These are phyloP conservation scores for Alsophila aescularia DNA, from an alignment of 2,888 invertebrate species.

Conservation along the genomic window DNA sequence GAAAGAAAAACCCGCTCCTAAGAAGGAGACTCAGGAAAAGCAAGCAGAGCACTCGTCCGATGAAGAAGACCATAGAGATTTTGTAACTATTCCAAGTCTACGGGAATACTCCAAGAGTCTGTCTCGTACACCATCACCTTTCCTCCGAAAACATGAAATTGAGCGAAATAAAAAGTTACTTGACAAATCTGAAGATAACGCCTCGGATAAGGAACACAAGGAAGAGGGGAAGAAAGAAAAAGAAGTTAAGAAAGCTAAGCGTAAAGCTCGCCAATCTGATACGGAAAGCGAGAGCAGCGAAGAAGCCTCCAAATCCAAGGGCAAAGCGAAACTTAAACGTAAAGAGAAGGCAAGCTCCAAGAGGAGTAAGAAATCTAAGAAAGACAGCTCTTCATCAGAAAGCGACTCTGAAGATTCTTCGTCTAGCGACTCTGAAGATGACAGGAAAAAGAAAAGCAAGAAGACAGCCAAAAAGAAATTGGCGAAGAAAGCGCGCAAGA, in stretches of 20 bases:
- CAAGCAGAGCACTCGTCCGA: slow-evolving; percentile 66
- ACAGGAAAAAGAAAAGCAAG: slow-evolving; percentile 80
- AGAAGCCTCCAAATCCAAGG: slow-evolving; percentile 71
- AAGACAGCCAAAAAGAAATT: slow-evolving; percentile 75
- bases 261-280: slow-evolving; percentile 80
- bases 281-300: slow-evolving; percentile 79
- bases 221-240: slow-evolving; percentile 56
- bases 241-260: slow-evolving; percentile 74
- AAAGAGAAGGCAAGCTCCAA: slow-evolving; percentile 85
- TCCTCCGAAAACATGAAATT: slow-evolving; percentile 88
- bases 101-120: slow-evolving; percentile 89
- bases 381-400: slow-evolving; percentile 78
- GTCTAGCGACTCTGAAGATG: slow-evolving; percentile 79
- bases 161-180: slow-evolving; percentile 72
- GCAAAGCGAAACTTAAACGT: slow-evolving; percentile 74
- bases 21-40: slow-evolving; percentile 60
- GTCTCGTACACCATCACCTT: slow-evolving; percentile 94
- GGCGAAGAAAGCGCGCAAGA: slow-evolving; percentile 77
- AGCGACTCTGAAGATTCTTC: slow-evolving; percentile 81
- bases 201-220: slow-evolving; percentile 78
- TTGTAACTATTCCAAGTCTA: slow-evolving; percentile 65
- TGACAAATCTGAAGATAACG: slow-evolving; percentile 71
- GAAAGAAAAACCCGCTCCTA: slow-evolving; percentile 63
- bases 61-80: slow-evolving; percentile 74
- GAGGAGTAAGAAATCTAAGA: slow-evolving; percentile 77